Percentiles rank a stretch among this genome's conserved stretches.
These are phyloP conservation scores for Aquatica leii DNA, from an alignment of 2,888 invertebrate species.

Conservation along the genomic window DNA sequence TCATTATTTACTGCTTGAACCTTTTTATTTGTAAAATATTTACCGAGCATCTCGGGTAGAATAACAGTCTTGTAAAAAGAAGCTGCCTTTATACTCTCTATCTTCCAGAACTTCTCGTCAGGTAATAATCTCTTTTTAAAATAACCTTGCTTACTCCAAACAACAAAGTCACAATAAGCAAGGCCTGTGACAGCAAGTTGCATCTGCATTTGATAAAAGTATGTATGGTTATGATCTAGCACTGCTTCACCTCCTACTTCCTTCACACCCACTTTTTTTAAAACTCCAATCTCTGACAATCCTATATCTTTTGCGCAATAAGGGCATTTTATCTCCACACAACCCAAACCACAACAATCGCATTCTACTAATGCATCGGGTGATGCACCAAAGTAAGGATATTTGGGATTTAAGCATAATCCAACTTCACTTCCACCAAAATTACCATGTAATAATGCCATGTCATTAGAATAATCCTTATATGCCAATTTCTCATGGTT, in stretches of 20 bases:
- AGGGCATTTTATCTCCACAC: constrained; percentile 11
- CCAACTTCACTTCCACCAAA: neutral
- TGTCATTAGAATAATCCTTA: neutral
- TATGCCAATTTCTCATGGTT: constrained; percentile 1
- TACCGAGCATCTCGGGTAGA: neutral
- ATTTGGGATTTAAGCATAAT: neutral
- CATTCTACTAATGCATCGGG: constrained; percentile 4
- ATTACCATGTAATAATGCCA: too few relatives aligned
- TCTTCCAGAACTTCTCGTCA: neutral
- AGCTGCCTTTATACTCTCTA: neutral
- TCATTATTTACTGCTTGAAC: too few relatives aligned
- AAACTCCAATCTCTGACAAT: neutral
- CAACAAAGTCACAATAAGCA: constrained; percentile 6
- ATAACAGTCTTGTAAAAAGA: neutral
- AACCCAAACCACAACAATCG: constrained; percentile 5
- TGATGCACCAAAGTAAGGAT: constrained; percentile 11
- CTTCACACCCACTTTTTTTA: constrained; percentile 2
- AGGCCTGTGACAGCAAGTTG: constrained; percentile 6
- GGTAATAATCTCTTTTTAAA: neutral
- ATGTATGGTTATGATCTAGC: neutral
- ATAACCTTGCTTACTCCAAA: neutral
- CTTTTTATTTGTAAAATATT: neutral
- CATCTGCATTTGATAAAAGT: constrained; percentile 10
- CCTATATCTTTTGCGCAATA: constrained; percentile 8
- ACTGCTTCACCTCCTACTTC: neutral